phyloP scores from a whole-genome alignment of 2,113 vertebrate species.

The Salvelinus sp. region DNA sequence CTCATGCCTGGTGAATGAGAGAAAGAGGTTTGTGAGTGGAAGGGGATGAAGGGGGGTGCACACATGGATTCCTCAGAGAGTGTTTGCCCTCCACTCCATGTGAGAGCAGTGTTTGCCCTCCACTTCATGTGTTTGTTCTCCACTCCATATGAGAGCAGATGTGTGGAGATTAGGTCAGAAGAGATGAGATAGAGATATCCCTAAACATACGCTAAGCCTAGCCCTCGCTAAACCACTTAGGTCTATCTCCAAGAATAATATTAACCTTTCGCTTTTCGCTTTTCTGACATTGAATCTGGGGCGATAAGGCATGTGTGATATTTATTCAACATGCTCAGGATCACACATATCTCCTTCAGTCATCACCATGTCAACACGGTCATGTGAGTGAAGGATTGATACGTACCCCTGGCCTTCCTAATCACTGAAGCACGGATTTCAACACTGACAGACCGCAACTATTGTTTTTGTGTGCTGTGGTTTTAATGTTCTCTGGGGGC shows the following conservation, averaged over 20 bases:
- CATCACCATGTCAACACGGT: slow-evolving; percentile 29
- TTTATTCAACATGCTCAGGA: neutral
- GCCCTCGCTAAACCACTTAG: neutral
- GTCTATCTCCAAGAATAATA: neutral
- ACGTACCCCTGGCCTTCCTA: neutral
- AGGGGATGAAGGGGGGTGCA: too few species aligned
- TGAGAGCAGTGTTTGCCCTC: neutral
- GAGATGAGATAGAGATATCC: neutral
- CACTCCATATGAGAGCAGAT: neutral
- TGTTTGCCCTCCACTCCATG: neutral
- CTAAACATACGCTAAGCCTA: neutral
- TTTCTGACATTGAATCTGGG: neutral
- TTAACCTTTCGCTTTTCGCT: neutral
- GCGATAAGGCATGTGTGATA: neutral
- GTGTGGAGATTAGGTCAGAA: neutral
- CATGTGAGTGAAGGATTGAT: slow-evolving; percentile 3
- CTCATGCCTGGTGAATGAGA: too few species aligned
- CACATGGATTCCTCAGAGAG: too few species aligned
- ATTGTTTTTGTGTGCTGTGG: neutral
- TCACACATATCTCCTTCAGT: neutral
- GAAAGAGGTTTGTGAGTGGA: too few species aligned
- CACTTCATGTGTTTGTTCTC: neutral
- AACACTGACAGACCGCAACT: neutral
- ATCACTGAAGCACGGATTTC: neutral
- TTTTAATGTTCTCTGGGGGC: neutral